phyloP scores from a whole-genome alignment of 30 jellyfish, hydroid and myxozoan species.

The Sanderia malayensis region DNA sequence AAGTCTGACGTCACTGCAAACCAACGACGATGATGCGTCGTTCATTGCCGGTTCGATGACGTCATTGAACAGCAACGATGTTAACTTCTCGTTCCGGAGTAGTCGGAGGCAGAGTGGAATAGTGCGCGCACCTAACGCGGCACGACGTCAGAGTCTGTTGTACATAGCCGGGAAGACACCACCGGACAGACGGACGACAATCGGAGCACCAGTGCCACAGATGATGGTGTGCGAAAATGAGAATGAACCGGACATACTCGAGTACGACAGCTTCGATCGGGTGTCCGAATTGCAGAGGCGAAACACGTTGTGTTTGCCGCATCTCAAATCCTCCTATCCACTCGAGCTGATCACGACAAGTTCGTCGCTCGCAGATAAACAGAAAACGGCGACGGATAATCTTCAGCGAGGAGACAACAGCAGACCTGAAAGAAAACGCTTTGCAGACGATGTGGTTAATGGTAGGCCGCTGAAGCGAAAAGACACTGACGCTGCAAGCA shows the following conservation, averaged over 20 bases:
- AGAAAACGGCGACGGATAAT: no score
- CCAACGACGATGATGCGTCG: conserved; percentile 11
- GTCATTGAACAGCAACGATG: conserved; percentile 43
- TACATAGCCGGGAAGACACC: conserved; percentile 90
- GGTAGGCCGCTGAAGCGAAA: conserved; percentile 25
- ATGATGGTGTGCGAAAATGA: conserved; percentile 60
- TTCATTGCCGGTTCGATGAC: conserved; percentile 59
- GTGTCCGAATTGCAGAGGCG: conserved; percentile 67
- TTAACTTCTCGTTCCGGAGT: conserved; percentile 42
- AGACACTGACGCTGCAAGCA: neutral
- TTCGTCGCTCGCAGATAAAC: neutral
- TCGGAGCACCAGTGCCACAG: conserved; percentile 63
- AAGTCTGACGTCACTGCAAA: conserved; percentile 33
- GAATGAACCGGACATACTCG: conserved; percentile 84
- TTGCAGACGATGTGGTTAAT: neutral
- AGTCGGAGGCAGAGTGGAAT: conserved; percentile 49
- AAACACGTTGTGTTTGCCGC: conserved; percentile 87
- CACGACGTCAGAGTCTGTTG: conserved; percentile 57
- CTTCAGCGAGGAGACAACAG: neutral
- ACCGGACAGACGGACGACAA: conserved; percentile 78
- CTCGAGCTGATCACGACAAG: conserved; percentile 57
- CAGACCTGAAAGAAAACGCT: neutral
- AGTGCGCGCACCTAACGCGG: conserved; percentile 5
- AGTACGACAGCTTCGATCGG: conserved; percentile 48
- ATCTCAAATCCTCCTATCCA: conserved; percentile 77